Evolutionary conservation across 1,140 invertebrate genomes (phyloP).

Genomic region (Oryzaephilus surinamensis): DNA sequence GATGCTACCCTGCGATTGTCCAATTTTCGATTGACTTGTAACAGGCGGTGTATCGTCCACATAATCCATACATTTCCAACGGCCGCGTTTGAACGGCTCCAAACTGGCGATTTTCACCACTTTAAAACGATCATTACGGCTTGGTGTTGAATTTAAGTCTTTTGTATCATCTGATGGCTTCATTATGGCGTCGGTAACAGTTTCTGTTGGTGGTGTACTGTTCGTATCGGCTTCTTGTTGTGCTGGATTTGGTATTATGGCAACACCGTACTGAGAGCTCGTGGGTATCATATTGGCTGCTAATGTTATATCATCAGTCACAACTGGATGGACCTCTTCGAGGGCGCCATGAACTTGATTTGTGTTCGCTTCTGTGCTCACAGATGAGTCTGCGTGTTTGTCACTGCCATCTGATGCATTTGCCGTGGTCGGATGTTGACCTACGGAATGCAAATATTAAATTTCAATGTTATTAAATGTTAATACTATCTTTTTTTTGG

Average conservation of each 20-base stretch:
- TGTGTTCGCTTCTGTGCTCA: not conserved
- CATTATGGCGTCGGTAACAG: conserved; percentile 17
- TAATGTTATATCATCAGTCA: conserved; percentile 10
- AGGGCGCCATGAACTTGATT: not conserved
- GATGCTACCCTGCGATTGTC: conserved; percentile 20
- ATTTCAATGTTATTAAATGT: no score
- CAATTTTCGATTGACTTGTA: conserved; percentile 14
- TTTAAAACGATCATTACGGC: conserved; percentile 80
- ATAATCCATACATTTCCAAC: conserved; percentile 96
- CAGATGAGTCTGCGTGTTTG: no score
- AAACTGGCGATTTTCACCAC: conserved; percentile 95
- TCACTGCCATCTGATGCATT: conserved; percentile 25
- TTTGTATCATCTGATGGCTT: conserved; percentile 23
- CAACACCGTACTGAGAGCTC: conserved; percentile 36
- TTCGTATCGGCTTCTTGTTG: conserved; percentile 12
- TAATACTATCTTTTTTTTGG: conserved; percentile 1
- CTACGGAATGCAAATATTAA: conserved; percentile 34
- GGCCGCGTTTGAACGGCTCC: conserved; percentile 85
- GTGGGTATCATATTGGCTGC: conserved; percentile 34
- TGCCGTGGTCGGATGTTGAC: conserved; percentile 35
- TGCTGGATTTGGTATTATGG: conserved; percentile 26
- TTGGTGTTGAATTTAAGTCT: conserved; percentile 32
- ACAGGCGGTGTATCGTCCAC: conserved; percentile 48
- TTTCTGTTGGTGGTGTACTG: conserved; percentile 15
- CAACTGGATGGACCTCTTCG: conserved; percentile 8